phyloP scores from a whole-genome alignment of 2,888 invertebrate species.

The Philereme transversata region DNA sequence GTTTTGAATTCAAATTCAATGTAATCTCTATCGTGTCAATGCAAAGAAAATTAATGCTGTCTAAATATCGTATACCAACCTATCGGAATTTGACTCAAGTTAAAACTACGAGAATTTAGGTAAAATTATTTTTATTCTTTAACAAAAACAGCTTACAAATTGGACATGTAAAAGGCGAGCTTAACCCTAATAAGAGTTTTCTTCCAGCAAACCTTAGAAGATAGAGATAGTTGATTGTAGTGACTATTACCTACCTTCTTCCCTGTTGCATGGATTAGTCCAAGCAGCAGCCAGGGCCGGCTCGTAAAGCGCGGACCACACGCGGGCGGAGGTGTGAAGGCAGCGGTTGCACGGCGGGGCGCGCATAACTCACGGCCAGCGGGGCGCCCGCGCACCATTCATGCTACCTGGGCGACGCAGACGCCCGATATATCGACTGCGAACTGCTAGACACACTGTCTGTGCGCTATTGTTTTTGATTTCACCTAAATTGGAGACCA shows the following conservation, averaged over 20 bases:
- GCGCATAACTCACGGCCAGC: conserved; percentile 80
- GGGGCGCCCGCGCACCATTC: conserved; percentile 78
- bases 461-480: conserved; percentile 49
- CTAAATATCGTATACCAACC: too few relatives aligned
- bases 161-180: too few relatives aligned
- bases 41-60: too few relatives aligned
- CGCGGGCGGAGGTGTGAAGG: conserved; percentile 84
- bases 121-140: too few relatives aligned
- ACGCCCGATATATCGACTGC: conserved; percentile 44
- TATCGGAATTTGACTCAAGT: too few relatives aligned
- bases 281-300: conserved; percentile 68
- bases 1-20: too few relatives aligned
- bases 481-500: conserved; percentile 26
- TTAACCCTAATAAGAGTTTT: too few relatives aligned
- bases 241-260: conserved; percentile 4
- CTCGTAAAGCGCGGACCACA: conserved; percentile 82
- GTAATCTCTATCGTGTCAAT: too few relatives aligned
- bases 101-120: too few relatives aligned
- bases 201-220: too few relatives aligned
- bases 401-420: conserved; percentile 71
- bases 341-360: conserved; percentile 75
- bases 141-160: too few relatives aligned
- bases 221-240: too few relatives aligned
- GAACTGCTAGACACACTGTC: conserved; percentile 71
- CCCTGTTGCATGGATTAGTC: conserved; percentile 44